Evolutionary conservation across 2,113 vertebrate species (phyloP).

Genomic region (Pleuronectes platessa): DNA sequence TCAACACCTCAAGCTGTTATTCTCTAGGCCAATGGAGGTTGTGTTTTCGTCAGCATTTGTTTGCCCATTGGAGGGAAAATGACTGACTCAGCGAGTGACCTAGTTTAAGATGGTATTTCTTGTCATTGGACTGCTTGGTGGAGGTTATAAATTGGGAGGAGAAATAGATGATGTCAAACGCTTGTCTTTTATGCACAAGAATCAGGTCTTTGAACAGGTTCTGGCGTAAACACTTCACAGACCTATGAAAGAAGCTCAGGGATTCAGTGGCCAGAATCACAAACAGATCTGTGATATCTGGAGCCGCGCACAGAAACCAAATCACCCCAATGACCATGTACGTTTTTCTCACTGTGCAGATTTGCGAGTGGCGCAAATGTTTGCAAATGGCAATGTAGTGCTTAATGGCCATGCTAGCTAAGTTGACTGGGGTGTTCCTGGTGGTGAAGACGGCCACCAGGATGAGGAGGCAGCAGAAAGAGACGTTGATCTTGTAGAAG

Average conservation of each 20-base stretch:
- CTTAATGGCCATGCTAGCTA: conserved; percentile 81
- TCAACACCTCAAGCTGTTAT: too few relatives aligned
- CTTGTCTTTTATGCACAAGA: conserved; percentile 64
- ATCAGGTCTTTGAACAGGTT: conserved; percentile 42
- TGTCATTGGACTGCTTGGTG: too few relatives aligned
- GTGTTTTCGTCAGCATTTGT: too few relatives aligned
- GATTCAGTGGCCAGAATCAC: conserved; percentile 72
- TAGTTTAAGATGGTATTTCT: too few relatives aligned
- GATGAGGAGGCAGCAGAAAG: conserved; percentile 78
- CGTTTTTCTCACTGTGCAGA: conserved; percentile 31
- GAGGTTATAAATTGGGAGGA: too few relatives aligned
- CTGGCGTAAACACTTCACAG: conserved; percentile 78
- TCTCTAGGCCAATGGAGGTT: too few relatives aligned
- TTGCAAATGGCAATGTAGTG: conserved; percentile 78
- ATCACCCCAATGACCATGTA: conserved; percentile 4
- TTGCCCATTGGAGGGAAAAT: too few relatives aligned
- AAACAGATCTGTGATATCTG: conserved; percentile 65
- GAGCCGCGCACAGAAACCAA: conserved; percentile 23
- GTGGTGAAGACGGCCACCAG: conserved; percentile 81
- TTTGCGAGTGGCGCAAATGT: conserved; percentile 69
- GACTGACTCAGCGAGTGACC: too few relatives aligned
- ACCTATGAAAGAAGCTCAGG: conserved; percentile 74
- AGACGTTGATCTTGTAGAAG: conserved; percentile 74
- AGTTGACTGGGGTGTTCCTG: conserved; percentile 75
- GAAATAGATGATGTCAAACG: conserved; percentile 79